Evolutionary conservation across 2,797 vertebrate species (phyloP).

Genomic region (Sparus aurata): DNA sequence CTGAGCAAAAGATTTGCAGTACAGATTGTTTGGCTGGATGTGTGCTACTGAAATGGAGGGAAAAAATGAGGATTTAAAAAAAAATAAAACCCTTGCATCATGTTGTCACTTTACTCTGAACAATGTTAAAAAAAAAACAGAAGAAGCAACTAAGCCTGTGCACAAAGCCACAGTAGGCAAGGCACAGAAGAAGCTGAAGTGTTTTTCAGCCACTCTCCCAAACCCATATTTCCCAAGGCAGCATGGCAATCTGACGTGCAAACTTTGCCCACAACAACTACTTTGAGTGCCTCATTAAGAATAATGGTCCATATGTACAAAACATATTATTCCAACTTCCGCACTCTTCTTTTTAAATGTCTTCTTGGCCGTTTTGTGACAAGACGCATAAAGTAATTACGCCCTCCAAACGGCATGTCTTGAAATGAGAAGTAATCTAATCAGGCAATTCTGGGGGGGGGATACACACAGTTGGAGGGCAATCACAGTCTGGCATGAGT

Average conservation of each 20-base stretch:
- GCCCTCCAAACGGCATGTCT: constrained; percentile 34
- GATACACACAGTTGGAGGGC: constrained; percentile 19
- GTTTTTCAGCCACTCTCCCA: neutral
- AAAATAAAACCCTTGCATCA: neutral
- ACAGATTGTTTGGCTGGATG: neutral
- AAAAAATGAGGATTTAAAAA: too few species aligned
- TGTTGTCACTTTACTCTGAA: neutral
- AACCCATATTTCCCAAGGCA: neutral
- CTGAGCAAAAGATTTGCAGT: neutral
- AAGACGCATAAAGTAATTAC: constrained; percentile 22
- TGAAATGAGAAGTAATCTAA: constrained; percentile 51
- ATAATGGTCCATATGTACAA: neutral
- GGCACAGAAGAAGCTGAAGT: neutral
- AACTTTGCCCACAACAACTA: neutral
- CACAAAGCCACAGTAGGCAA: neutral
- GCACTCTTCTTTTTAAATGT: constrained; percentile 21
- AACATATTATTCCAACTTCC: constrained; percentile 10
- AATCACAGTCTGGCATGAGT: constrained; percentile 9
- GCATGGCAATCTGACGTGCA: neutral
- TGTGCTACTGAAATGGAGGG: neutral
- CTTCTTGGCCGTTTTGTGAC: constrained; percentile 22
- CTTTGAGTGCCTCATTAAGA: neutral
- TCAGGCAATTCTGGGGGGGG: constrained; percentile 33
- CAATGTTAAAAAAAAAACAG: too few species aligned
- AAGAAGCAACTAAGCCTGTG: too few species aligned